Base-by-base conservation (phyloP, 2,888 invertebrate species). In the Gari tellinella region DNA sequence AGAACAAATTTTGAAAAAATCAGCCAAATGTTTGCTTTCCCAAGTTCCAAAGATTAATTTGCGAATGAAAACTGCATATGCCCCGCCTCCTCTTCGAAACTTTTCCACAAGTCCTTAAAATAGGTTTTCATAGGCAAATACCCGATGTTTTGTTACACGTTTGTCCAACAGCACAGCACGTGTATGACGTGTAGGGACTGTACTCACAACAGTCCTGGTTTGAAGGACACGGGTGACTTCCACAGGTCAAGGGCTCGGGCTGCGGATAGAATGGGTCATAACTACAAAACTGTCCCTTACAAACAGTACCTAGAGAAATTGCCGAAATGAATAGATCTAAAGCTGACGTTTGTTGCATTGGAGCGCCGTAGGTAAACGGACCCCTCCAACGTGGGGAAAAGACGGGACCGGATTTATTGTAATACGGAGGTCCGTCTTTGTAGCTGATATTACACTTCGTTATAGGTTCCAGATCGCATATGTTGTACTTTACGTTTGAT, bases 381-480 rank as follows among this genome's bases (percentile, higher is more conserved):
- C 85, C 85, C 10, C 68, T 66, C 85, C 85, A 86, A 37, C 78
- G 60, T 12, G 75, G 62, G 14, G 80, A 80, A 63, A 86, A 86
- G 1, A 84, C 84, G 0, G 85, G 85, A 12, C 82, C 82, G 15
- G 81, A 73, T n/a, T 66, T 62, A 23, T 76, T 76, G 25, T 52
- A 84, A 53, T 69, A 86, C 7, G 85, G 79, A 8, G 81, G 80
- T 0, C 85, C 85, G 46, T 86, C 85, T 55, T 79, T 62, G 52
- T 72, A 84, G 14, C 78, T 75, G 5, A 86, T 80, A n/a, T 82
- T 84, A 43, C 85, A 84, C 38, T 74, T 61, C 15, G 72, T 63
- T n/a, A 82, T 80, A n/a, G 82, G 81, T 0, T 19, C 51, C 21
- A 63, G 49, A 43, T 79, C 74, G 63, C 85, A 86, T n/a, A 76